Evolutionary conservation across 2,888 invertebrate species (phyloP).

Genomic region (Papilio gigon): DNA sequence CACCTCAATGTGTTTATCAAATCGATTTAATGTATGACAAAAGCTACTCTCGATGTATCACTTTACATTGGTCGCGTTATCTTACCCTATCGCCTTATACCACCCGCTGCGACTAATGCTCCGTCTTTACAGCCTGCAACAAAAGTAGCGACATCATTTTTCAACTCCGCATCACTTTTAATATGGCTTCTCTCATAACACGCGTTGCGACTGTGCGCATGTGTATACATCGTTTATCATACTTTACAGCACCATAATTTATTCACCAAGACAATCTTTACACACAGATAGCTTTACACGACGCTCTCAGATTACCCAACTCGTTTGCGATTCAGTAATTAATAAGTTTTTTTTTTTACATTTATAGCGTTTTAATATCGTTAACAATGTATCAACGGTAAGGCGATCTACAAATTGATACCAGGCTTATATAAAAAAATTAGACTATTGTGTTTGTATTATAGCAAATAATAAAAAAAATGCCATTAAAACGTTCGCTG

Average conservation of each 20-base stretch:
- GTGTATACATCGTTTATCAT: conserved; percentile 79
- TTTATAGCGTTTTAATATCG: conserved; percentile 74
- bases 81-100: conserved; percentile 71
- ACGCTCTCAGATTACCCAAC: conserved; percentile 76
- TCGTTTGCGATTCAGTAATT: conserved; percentile 72
- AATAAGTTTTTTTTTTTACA: conserved; percentile 65
- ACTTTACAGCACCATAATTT: conserved; percentile 81
- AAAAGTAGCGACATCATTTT: conserved; percentile 59
- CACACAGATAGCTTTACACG: conserved; percentile 72
- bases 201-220: conserved; percentile 52
- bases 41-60: conserved; percentile 56
- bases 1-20: conserved; percentile 44
- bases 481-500: no score
- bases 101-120: conserved; percentile 80
- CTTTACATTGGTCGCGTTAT: conserved; percentile 67
- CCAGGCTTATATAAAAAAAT: conserved; percentile 48
- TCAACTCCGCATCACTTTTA: conserved; percentile 43
- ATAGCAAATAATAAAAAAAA: no score
- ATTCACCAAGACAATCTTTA: conserved; percentile 74
- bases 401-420: conserved; percentile 67
- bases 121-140: conserved; percentile 65
- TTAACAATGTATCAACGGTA: conserved; percentile 79
- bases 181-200: conserved; percentile 46
- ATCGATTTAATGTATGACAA: conserved; percentile 44
- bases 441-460: neutral